Conservation (phyloP, 1,140 invertebrate genomes). For the Drosophila subpulchrella region DNA sequence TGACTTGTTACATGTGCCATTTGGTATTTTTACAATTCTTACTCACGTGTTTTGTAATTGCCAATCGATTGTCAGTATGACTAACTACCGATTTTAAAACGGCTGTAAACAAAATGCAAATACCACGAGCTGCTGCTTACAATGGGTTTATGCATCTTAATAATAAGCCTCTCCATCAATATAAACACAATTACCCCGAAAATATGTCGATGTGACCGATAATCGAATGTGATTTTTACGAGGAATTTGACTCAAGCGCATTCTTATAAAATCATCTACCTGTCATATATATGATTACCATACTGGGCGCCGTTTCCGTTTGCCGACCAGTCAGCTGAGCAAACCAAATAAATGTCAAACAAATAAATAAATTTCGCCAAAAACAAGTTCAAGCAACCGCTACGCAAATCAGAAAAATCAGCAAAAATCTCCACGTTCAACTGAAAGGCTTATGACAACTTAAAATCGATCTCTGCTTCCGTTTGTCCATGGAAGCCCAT, state of each 20-base stretch:
- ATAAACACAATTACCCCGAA: constrained; percentile 8
- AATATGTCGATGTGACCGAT: constrained; percentile 29
- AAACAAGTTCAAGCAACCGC: constrained; percentile 20
- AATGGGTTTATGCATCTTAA: neutral
- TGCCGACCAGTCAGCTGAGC: constrained; percentile 23
- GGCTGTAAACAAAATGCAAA: constrained; percentile 47
- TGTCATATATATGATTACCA: constrained; percentile 16
- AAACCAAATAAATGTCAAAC: constrained; percentile 29
- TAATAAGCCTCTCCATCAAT: constrained; percentile 1
- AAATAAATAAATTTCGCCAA: constrained; percentile 30
- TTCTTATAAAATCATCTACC: constrained; percentile 12
- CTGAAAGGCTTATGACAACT: neutral
- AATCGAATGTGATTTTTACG: constrained; percentile 38
- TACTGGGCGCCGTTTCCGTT: constrained; percentile 31
- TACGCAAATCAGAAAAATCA: constrained; percentile 12
- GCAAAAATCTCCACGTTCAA: neutral
- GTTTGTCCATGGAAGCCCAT: constrained; percentile 8
- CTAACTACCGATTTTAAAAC: constrained; percentile 15
- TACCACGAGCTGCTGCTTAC: constrained; percentile 5
- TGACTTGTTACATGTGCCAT: constrained; percentile 62
- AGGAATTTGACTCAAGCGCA: constrained; percentile 23
- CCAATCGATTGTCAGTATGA: constrained; percentile 25
- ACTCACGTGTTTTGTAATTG: constrained; percentile 71
- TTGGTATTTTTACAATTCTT: constrained; percentile 63
- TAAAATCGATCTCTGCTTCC: constrained; percentile 16